Evolutionary conservation across 1,140 invertebrate species (phyloP), one percentile per base, ranked within the genome.

Genomic region (Potamilus streckersoni): DNA sequence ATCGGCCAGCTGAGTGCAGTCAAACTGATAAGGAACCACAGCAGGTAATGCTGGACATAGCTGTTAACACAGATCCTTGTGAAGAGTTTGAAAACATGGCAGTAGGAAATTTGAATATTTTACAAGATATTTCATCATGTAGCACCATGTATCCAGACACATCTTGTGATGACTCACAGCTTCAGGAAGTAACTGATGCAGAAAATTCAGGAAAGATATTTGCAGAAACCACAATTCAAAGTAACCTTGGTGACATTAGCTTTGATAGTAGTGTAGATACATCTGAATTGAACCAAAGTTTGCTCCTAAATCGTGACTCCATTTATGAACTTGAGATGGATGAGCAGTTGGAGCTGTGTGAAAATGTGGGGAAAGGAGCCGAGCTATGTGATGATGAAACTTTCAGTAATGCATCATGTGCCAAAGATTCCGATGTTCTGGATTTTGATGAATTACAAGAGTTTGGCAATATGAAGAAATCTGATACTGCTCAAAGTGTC

Each of bases 321-420:
- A 86, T 89, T 64, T 89, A 89, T 79, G 88, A 89, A 79, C 76
- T 85, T n/a, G 82, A 85, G 73, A 83, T 87, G 71, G 87, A 89
- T 71, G 84, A 87, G 75, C 80, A 84, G 58, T 74, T 89, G 64
- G 88, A 89, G 73, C 61, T 71, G 58, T 74, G 79, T 57, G 71
- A 78, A 73, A 79, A 78, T 64, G 73, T 73, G 31, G 74, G 62
- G 19, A 77, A 81, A 62, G 76, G 77, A n/a, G 73, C 79, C 68
- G 82, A 85, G 61, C 73, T 82, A 19, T 68, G 80, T 63, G 86
- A 88, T 77, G 82, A 88, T 80, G 86, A 88, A 61, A 86, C 86
- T 11, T 86, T 88, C 74, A 88, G 86, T 80, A 85, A 80, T 74
- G 74, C 82, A 20, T 86, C 84, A 16, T 82, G 78, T 70, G 80